A percentile compares a stretch with the other conserved stretches of the same genome.
Evolutionary conservation across 2,113 vertebrate species (phyloP).

Genomic region (Diadophis punctatus): DNA sequence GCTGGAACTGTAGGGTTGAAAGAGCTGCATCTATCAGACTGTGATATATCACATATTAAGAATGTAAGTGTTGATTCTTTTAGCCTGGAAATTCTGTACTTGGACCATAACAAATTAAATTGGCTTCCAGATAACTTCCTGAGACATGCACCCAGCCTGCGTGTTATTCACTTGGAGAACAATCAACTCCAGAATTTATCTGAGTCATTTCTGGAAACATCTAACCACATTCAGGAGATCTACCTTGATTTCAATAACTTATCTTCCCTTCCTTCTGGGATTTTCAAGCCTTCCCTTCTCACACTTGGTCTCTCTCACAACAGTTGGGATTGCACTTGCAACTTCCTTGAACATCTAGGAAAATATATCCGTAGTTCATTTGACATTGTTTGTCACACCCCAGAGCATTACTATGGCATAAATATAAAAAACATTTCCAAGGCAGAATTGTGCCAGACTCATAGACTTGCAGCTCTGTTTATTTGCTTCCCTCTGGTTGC

Average conservation of each 20-base stretch:
- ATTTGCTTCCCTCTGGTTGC: constrained; percentile 76
- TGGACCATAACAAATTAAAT: constrained; percentile 73
- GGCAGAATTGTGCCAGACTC: constrained; percentile 66
- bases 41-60: constrained; percentile 69
- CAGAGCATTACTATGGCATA: constrained; percentile 52
- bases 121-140: constrained; percentile 74
- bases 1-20: constrained; percentile 56
- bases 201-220: constrained; percentile 70
- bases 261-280: constrained; percentile 60
- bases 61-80: neutral
- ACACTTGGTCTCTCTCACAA: constrained; percentile 76
- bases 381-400: constrained; percentile 63
- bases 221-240: constrained; percentile 66
- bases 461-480: constrained; percentile 75
- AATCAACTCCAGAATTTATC: constrained; percentile 77
- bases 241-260: constrained; percentile 74
- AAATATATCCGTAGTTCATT: constrained; percentile 30
- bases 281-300: constrained; percentile 66
- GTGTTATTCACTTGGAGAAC: constrained; percentile 72
- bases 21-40: constrained; percentile 77
- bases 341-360: constrained; percentile 64
- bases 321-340: constrained; percentile 80
- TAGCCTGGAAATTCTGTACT: constrained; percentile 67
- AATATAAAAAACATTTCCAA: constrained; percentile 58
- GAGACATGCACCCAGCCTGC: constrained; percentile 64